These are phyloP conservation scores for Aurelia sp. DNA, from an alignment of 30 jellyfish, hydroid and myxozoan species.

Conservation along the genomic window DNA sequence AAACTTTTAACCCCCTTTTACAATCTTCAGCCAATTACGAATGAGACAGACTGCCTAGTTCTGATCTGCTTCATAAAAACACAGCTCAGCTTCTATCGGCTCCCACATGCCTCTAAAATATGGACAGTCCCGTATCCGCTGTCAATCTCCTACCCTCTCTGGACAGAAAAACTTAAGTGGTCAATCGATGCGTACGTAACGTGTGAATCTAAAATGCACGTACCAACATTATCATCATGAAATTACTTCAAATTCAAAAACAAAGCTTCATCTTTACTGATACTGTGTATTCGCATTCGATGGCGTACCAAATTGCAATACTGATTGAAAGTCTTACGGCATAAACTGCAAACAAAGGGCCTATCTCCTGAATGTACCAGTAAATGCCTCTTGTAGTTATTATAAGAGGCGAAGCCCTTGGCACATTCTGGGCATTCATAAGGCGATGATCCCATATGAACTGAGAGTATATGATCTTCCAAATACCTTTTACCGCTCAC, in stretches of 20 bases:
- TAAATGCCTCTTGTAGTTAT: constrained; percentile 63
- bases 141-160: too few relatives aligned
- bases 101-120: too few relatives aligned
- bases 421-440: constrained; percentile 66
- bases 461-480: constrained; percentile 71
- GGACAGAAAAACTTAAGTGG: too few relatives aligned
- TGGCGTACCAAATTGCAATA: constrained; percentile 69
- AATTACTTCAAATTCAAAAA: constrained; percentile 19
- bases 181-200: background rate
- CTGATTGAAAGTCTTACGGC: constrained; percentile 60
- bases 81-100: too few relatives aligned
- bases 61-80: too few relatives aligned
- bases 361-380: constrained; percentile 70
- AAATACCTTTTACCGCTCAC: constrained; percentile 71
- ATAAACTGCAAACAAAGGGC: constrained; percentile 57
- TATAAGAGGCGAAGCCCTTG: constrained; percentile 73
- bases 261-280: constrained; percentile 49
- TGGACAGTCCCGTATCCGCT: too few relatives aligned
- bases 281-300: constrained; percentile 48
- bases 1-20: too few relatives aligned
- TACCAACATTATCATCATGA: background rate
- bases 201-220: constrained; percentile 55
- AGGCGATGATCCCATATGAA: constrained; percentile 80
- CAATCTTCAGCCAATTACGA: too few relatives aligned
- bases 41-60: too few relatives aligned